Base-by-base conservation (phyloP, 2,113 vertebrate genomes). In the Chinchilla lanigera region DNA sequence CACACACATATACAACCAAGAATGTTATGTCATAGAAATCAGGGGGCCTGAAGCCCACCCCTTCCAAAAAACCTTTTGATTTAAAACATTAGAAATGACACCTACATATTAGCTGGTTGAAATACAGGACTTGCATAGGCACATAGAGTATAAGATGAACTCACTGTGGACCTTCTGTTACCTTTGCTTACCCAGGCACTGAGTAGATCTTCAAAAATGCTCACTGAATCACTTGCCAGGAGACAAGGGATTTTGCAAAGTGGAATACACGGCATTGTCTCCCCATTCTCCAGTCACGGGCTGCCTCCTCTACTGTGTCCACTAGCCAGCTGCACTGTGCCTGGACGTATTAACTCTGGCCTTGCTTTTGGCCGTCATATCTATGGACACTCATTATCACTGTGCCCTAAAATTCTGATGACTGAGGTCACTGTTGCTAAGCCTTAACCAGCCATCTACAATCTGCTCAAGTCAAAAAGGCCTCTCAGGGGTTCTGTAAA, bases 1-100 rank as follows among this genome's bases (percentile, higher is more conserved):
- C 44, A 7, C 12, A 30, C 44, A 9, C 8, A 24, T 19, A 73
- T 6, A 24, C 38, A 73, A 16, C 30, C 78, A 86, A 81, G 33
- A 83, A 71, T 80, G 24, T 20, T 89, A 78, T 67, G 12, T 28
- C 89, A 41, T 69, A 73, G 88, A 94, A 95, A 67, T 90, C 89
- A 89, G 58, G 10, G 9, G 47, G 3, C 3, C 67, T 77, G 14
- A 14, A 84, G 73, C 1, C 16, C 8, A 4, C 11, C 44, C n/a
- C 35, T 38, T 7, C 5, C 14, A 3, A n/a, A 81, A 73, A 56
- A 3, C 1, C 52, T 58, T 65, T 65, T 84, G 35, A 30, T 93
- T 88, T 71, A 83, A 81, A 92, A 47, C 24, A 89, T 82, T 41
- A 56, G 58, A 93, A 17, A 77, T 58, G 38, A 38, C 24, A 83